phyloP scores from a whole-genome alignment of 2,888 invertebrate genomes.

The Eustalomyia histrio region DNA sequence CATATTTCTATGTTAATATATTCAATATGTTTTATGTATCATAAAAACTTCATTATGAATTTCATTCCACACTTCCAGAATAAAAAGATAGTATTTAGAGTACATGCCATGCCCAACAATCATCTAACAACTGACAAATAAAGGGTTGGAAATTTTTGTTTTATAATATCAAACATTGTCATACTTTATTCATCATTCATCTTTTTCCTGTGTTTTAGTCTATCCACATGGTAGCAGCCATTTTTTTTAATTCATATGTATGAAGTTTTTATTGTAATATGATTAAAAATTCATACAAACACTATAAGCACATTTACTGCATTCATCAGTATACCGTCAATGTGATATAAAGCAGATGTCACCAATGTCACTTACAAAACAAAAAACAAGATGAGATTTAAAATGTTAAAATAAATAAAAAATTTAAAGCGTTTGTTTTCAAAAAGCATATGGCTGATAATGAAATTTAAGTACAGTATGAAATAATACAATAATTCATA shows the following conservation, averaged over 20 bases:
- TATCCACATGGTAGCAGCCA: conserved; percentile 1
- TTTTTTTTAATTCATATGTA: conserved; percentile 1
- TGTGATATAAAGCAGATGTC: conserved; percentile 64
- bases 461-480: conserved; percentile 6
- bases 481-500: not conserved
- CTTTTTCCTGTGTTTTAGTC: not conserved
- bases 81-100: not conserved
- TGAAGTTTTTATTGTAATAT: not conserved
- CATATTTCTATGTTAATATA: not conserved
- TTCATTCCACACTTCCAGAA: not conserved
- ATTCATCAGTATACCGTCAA: conserved; percentile 15
- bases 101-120: not conserved
- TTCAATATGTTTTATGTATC: not conserved
- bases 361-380: conserved; percentile 16
- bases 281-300: conserved; percentile 46
- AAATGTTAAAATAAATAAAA: conserved; percentile 33
- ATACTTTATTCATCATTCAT: conserved; percentile 26
- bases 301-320: not conserved
- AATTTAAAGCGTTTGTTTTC: conserved; percentile 12
- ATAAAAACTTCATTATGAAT: conserved; percentile 4
- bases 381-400: conserved; percentile 37
- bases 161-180: conserved; percentile 51
- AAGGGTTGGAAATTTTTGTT: conserved; percentile 12
- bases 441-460: conserved; percentile 28
- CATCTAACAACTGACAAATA: conserved; percentile 2